Evolutionary conservation across 2,113 vertebrate species (phyloP), one percentile per base, ranked within the genome.

Genomic region (Heterochromis multidens): DNA sequence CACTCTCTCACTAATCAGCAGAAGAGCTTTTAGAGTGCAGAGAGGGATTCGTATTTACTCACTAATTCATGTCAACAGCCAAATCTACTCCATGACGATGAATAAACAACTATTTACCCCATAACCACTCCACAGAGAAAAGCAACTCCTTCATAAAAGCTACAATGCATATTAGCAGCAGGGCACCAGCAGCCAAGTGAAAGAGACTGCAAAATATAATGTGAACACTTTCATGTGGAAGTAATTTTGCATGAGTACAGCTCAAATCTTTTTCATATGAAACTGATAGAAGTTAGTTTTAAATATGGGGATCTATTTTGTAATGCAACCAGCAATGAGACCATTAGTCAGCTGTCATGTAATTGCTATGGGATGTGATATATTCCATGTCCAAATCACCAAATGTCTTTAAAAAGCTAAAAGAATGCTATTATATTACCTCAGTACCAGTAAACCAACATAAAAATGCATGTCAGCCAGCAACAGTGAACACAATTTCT

Each of bases 61-160:
- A 58, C 83, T 92, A 88, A 90, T 91, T 87, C 86, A 83, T 90
- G 89, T 90, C 85, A 92, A 94, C 89, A 92, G 82, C 86, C 84
- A 85, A 86, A 88, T 94, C 80, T 87, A 79, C 89, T 93, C 33
- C 81, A 86, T 84, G 82, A 81, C 40, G 59, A 86, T 78, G 80
- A 89, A 88, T 82, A 87, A 90, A 90, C 80, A 84, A 88, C 27
- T 89, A 86, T 94, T 90, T 90, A 89, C 83, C 83, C 60, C 56
- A 35, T 60, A 84, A 87, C 85, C 70, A 82, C 56, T 85, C 63
- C 79, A 86, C 65, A 74, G 0, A 33, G 62, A 77, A 67, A 89
- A 80, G 43, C 72, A 79, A 27, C 88, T 85, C 46, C 21, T 85
- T 84, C 61, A 87, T 57, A 67, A 79, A 87, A 89, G 70, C 76